Percentiles rank a stretch among this genome's conserved stretches.
Conservation (phyloP, 2,113 vertebrate genomes). For the Trematocara macrostoma region DNA sequence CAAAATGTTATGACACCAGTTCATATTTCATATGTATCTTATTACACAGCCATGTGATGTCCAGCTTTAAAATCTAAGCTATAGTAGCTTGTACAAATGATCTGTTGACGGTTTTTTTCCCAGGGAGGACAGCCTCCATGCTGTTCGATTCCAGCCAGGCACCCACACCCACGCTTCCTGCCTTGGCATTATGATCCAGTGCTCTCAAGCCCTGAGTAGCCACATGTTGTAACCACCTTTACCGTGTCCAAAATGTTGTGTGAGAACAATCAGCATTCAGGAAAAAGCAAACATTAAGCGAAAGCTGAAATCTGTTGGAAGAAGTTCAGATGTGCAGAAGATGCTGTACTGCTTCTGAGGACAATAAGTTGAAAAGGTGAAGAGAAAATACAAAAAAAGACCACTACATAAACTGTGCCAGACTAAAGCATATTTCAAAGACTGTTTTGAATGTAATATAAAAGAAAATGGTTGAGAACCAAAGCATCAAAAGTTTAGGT, state of each 20-base stretch:
- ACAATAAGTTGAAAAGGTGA: neutral
- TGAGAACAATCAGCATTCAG: neutral
- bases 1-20: neutral
- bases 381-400: neutral
- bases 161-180: neutral
- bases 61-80: neutral
- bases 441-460: neutral
- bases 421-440: neutral
- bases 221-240: neutral
- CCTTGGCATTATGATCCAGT: neutral
- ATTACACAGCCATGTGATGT: neutral
- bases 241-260: neutral
- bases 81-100: neutral
- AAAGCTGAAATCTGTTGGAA: neutral
- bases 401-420: neutral
- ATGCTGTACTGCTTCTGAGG: neutral
- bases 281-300: neutral
- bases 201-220: neutral
- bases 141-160: neutral
- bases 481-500: neutral
- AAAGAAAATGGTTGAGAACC: neutral
- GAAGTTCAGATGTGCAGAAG: neutral
- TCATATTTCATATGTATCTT: neutral
- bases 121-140: neutral
- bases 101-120: fast-evolving